phyloP scores from a whole-genome alignment of 2,113 vertebrate genomes.

The Strix uralensis region DNA sequence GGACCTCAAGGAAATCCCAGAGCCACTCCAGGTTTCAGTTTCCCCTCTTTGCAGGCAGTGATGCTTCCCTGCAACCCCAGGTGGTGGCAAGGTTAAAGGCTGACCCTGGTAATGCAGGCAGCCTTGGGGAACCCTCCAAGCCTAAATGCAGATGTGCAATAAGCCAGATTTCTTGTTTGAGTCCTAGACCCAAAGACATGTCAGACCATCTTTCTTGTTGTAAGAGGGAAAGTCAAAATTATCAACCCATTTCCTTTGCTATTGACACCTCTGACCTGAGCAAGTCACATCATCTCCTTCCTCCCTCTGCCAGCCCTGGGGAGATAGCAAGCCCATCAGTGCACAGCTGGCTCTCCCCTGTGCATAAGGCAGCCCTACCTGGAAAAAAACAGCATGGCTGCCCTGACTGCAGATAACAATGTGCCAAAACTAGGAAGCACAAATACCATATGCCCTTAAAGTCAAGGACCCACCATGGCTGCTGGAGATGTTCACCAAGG shows the following conservation, averaged over 20 bases:
- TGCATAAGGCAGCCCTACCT: not conserved
- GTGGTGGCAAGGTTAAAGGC: not conserved
- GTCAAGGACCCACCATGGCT: not conserved
- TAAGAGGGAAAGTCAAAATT: not conserved
- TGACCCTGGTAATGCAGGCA: not conserved
- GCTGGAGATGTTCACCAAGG: not conserved
- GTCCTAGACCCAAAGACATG: not conserved
- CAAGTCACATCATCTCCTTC: not conserved
- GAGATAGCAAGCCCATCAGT: not conserved
- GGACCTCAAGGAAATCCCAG: slow-evolving; percentile 2
- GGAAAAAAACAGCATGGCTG: not conserved
- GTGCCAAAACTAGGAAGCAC: not conserved
- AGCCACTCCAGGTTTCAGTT: not conserved
- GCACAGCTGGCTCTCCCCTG: not conserved
- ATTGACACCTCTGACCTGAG: not conserved
- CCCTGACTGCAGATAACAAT: not conserved
- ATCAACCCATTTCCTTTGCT: not conserved
- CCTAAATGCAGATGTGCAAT: not conserved
- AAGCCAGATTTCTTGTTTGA: not conserved
- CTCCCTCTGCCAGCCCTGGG: not conserved
- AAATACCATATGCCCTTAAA: not conserved
- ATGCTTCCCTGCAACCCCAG: not conserved
- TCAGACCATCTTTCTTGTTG: not conserved
- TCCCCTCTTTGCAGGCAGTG: not conserved
- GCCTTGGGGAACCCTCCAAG: not conserved